Base-by-base conservation (phyloP, 2,888 invertebrate species). In the Sylvicola fuscatus region DNA sequence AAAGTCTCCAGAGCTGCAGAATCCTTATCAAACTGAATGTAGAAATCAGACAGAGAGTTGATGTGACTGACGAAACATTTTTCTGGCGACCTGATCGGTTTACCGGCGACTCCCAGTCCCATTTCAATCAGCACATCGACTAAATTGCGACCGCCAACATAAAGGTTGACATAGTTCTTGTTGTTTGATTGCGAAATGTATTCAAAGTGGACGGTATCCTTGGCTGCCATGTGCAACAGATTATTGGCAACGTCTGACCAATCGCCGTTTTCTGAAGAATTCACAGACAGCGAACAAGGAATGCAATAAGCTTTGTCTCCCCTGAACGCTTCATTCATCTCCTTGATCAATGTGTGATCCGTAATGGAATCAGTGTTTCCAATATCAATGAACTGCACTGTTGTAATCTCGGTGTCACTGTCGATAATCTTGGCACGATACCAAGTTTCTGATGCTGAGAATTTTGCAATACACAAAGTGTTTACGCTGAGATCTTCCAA, bases 391-490 rank as follows among this genome's bases (percentile, higher is more conserved):
- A 81, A 82, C 26, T 78, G 67, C 2, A 82, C 70, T 0, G 78
- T 79, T 8, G 73, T 79, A 28, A 80, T 72, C 41, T 81, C 80
- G 5, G 68, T 60, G 44, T 75, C 74, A 0, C 77, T 68, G 50
- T 84, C 86, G 29, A 90, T 68, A 7, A 95, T 76, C 49, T 74
- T 74, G 0, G 90, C 93, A 38, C 95, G 68, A 54, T 95, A 95
- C 93, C 95, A 97, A 41, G 68, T 68, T 29, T 78, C 75, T 50
- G 93, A 87, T 2, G 71, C 74, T 1, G 74, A 69, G 53, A 84
- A 92, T 47, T 78, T 73, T 1, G 90, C 89, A 33, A 74, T 64
- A 45, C 81, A 82, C 1, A 72, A 48, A 1, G 69, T 66, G 6
- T 74, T 73, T 39, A 66, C 60, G 32, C 70, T 68, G 2, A 68